A percentile compares a stretch with the other conserved stretches of the same genome.
These are phyloP conservation scores for Telmatherina bonti DNA, from an alignment of 2,797 vertebrate species.

Conservation along the genomic window DNA sequence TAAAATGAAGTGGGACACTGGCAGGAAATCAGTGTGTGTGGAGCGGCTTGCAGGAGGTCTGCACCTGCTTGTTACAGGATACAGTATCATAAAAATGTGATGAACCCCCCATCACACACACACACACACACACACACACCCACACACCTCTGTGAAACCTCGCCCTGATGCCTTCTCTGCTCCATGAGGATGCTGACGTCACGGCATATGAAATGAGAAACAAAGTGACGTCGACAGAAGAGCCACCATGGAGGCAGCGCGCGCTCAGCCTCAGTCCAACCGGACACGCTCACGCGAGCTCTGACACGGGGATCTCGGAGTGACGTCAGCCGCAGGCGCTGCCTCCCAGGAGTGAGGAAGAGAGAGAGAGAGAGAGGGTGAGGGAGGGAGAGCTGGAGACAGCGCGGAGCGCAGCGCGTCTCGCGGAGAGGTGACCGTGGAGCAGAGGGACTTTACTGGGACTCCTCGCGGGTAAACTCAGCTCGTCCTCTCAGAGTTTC, in stretches of 20 bases:
- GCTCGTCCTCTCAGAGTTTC: neutral
- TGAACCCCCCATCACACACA: too few relatives aligned
- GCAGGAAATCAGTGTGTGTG: too few relatives aligned
- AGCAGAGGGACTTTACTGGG: slow-evolving; percentile 10
- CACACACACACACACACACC: too few relatives aligned
- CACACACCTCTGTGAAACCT: too few relatives aligned
- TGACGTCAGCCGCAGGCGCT: slow-evolving; percentile 35
- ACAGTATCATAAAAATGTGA: too few relatives aligned
- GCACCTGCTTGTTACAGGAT: too few relatives aligned
- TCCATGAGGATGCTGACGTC: too few relatives aligned
- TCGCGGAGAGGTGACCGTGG: slow-evolving; percentile 10
- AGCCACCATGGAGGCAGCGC: neutral
- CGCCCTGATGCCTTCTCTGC: too few relatives aligned
- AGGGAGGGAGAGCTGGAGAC: neutral
- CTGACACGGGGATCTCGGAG: neutral
- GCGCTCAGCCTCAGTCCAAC: too few relatives aligned
- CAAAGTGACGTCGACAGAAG: neutral
- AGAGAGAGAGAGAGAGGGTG: slow-evolving; percentile 1
- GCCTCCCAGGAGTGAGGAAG: neutral
- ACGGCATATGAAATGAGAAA: too few relatives aligned
- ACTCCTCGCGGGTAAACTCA: slow-evolving; percentile 11
- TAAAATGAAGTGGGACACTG: too few relatives aligned
- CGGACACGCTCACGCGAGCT: neutral
- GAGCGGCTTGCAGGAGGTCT: too few relatives aligned
- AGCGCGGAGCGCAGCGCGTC: slow-evolving; percentile 3